phyloP scores from a whole-genome alignment of 2,888 invertebrate species.

The Calameuta pallipes region DNA sequence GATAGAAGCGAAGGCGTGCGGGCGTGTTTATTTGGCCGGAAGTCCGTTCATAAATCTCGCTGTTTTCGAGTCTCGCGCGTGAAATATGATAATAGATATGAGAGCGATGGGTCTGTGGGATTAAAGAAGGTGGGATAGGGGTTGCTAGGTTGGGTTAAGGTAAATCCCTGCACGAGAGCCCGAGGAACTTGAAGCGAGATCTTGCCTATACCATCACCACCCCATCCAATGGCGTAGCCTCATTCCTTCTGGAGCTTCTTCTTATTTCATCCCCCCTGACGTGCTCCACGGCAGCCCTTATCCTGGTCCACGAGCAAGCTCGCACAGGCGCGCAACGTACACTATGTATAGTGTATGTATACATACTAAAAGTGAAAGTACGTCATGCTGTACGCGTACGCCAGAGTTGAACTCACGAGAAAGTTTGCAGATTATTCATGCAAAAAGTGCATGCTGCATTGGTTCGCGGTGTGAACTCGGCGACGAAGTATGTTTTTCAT shows the following conservation, averaged over 20 bases:
- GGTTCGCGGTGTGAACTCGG: slow-evolving; percentile 41
- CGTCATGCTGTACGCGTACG: slow-evolving; percentile 24
- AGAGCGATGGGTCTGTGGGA: slow-evolving; percentile 44
- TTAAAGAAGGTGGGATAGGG: slow-evolving; percentile 20
- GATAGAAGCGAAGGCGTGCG: slow-evolving; percentile 9
- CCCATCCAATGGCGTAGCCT: slow-evolving; percentile 2
- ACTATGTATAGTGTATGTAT: neutral
- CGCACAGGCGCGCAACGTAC: neutral
- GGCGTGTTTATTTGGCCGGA: slow-evolving; percentile 58
- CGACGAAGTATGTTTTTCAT: slow-evolving; percentile 47
- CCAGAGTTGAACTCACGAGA: slow-evolving; percentile 40
- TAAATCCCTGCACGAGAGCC: slow-evolving; percentile 43
- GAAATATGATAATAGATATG: slow-evolving; percentile 60
- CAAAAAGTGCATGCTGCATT: slow-evolving; percentile 43
- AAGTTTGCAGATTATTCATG: slow-evolving; percentile 61
- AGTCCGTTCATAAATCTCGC: slow-evolving; percentile 61
- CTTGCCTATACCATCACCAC: slow-evolving; percentile 6
- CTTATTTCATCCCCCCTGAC: neutral
- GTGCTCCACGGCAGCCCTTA: neutral
- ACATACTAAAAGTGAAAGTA: neutral
- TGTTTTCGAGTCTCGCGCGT: slow-evolving; percentile 56
- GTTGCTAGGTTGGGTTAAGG: slow-evolving; percentile 25
- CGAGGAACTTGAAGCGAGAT: slow-evolving; percentile 17
- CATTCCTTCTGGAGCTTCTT: slow-evolving; percentile 6
- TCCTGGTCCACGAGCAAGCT: neutral